Evolutionary conservation across 2,113 vertebrate species (phyloP), one percentile per base, ranked within the genome.

Genomic region (Romanogobio albipinnatus): DNA sequence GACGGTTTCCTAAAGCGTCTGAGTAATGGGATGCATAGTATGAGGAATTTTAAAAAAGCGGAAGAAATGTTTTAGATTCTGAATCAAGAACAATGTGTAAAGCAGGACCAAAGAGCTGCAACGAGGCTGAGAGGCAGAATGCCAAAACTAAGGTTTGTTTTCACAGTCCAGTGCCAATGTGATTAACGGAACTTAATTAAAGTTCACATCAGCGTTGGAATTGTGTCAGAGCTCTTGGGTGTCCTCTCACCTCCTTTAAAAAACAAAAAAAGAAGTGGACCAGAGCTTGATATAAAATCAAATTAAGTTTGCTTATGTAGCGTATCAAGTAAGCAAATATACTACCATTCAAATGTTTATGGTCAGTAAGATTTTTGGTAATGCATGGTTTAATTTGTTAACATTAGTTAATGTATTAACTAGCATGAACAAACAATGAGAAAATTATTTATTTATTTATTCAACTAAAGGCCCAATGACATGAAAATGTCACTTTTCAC

Each of bases 181-280:
- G 58, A 64, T 62, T 47, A 79, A 29, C n/a, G 26, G n/a, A 79
- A 79, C 24, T 79, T 79, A 24, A 79, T 62, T 79, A 64, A 79
- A 79, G 36, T 62, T 29, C 39, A 79, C 58, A 45, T 29, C 43
- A 47, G 39, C 2, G 5, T 7, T 11, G 22, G 70, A 74, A 47
- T 26, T 74, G 43, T 74, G 43, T 74, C 70, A 74, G 43, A 74
- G n/a, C 43, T 49, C 70, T 73, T 47, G 43, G 70, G n/a, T 19
- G 70, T 73, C 70, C 22, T 73, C 13, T 74, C 13, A 1, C n/a
- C 7, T 70, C 17, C 6, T 39, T 29, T 29, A 29, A 29, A 29
- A 29, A 29, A 29, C 1, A 29, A 29, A 29, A 29, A 29, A 29
- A 29, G 24, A 15, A 51, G 14, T 76, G 29, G 9, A 9, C 43